Base-by-base conservation (phyloP, 2,797 vertebrate species). In the Tenualosa ilisha region DNA sequence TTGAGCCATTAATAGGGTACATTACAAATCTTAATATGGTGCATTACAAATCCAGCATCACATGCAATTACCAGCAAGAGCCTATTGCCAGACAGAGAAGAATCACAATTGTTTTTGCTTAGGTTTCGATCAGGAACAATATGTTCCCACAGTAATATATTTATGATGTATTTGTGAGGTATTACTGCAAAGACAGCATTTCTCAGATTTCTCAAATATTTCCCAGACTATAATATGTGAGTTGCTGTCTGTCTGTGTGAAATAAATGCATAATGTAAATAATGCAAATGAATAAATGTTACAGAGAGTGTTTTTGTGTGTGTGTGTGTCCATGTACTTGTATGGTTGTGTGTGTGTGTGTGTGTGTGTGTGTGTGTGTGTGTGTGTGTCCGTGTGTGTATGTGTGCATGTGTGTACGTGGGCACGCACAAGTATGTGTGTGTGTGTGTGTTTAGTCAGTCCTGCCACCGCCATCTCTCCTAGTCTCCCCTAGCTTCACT, bases 401-500 rank as follows among this genome's bases (percentile, higher is more conserved):
- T 8, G 61, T 65, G 61, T 24, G 61, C 9, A 6, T 24, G 61
- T 26, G 61, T 24, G 61, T 65, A n/a, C 6, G 61, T 65, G 61
- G 6, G 61, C 26, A n/a, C 6, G 56, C 31, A 31, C 31, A 31
- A 31, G 26, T 31, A 9, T 37, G 65, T 17, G 65, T 72, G 65
- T 72, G 11, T 72, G 65, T 40, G 65, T 72, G 26, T 72, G 9
- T 24, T n/a, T 5, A 24, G n/a, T 24, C 59, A 24, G 59, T 63
- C 8, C 59, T n/a, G 2, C 59, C 59, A 63, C 59, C 2, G 8
- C 59, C 72, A 81, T 88, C 91, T 92, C 89, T 90, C 82, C 51
- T 86, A 88, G 90, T 86, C 87, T 88, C 89, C 87, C 89, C 91
- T 86, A 88, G 87, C 89, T 88, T 88, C 85, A 87, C 90, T 17